These are phyloP conservation scores for Neotoxoptera formosana DNA, from an alignment of 1,140 invertebrate species.

Conservation along the genomic window DNA sequence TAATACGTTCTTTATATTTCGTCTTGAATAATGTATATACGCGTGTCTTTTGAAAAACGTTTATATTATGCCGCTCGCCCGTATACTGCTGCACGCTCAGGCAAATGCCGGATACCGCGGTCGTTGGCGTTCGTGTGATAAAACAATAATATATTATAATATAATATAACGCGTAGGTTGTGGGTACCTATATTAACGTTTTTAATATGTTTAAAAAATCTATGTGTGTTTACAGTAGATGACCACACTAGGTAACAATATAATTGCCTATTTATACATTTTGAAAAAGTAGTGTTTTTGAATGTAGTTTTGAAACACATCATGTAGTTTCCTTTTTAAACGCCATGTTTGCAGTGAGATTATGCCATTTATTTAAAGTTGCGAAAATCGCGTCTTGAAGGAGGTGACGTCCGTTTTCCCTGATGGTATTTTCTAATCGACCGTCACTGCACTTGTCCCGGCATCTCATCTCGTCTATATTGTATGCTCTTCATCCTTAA, in stretches of 20 bases:
- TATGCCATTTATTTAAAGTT: neutral
- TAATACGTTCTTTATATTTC: constrained; percentile 33
- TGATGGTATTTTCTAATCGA: neutral
- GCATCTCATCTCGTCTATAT: neutral
- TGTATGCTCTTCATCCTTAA: neutral
- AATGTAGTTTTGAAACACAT: neutral
- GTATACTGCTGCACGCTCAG: neutral
- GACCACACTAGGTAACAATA: neutral
- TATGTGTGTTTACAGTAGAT: neutral
- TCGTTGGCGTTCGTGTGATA: neutral
- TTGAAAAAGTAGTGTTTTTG: neutral
- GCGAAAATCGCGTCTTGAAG: neutral
- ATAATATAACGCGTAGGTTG: neutral
- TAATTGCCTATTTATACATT: neutral
- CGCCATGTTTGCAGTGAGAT: neutral
- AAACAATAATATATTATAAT: neutral
- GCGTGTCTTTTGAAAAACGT: constrained; percentile 51
- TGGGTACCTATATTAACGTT: neutral
- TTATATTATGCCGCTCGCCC: constrained; percentile 29
- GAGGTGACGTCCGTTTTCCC: neutral
- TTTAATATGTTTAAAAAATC: neutral
- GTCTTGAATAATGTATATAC: constrained; percentile 54
- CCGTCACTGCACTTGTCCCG: neutral
- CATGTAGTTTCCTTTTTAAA: too few relatives aligned
- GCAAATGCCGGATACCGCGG: constrained; percentile 36